These are phyloP conservation scores for Turnix velox DNA, from an alignment of 2,113 vertebrate species.

Conservation along the genomic window DNA sequence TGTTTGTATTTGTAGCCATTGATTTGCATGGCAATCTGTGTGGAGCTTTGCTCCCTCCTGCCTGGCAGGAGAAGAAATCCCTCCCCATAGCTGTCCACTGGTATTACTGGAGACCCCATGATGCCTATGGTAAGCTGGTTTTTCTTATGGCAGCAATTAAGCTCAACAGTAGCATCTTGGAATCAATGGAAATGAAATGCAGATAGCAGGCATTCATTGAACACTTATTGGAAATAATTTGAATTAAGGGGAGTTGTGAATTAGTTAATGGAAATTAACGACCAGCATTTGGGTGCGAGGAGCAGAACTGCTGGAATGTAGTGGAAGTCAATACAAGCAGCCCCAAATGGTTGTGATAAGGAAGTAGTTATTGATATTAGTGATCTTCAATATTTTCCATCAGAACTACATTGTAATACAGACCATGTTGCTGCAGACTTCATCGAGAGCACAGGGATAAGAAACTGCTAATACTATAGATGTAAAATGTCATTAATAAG, in stretches of 20 bases:
- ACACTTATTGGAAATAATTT: slow-evolving; percentile 47
- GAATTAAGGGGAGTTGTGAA: neutral
- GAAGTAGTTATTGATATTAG: slow-evolving; percentile 56
- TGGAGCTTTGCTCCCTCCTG: neutral
- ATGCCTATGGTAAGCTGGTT: neutral
- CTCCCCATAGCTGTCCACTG: neutral
- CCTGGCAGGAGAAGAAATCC: neutral
- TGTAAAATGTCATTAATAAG: neutral
- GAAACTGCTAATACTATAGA: neutral
- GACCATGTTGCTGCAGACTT: neutral
- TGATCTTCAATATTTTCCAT: slow-evolving; percentile 53
- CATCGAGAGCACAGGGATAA: neutral
- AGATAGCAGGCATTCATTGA: slow-evolving; percentile 28
- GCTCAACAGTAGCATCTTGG: neutral
- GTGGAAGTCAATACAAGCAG: slow-evolving; percentile 28
- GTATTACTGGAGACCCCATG: neutral
- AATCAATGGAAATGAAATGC: slow-evolving; percentile 56
- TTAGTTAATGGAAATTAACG: slow-evolving; percentile 57
- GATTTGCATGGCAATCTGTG: neutral
- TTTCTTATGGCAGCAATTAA: slow-evolving; percentile 4
- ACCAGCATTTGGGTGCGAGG: neutral
- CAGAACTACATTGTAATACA: neutral
- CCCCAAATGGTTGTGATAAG: slow-evolving; percentile 21
- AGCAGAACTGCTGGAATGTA: slow-evolving; percentile 51
- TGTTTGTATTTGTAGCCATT: neutral